Evolutionary conservation across 2,888 invertebrate genomes (phyloP).

Genomic region (Conistra vaccinii): DNA sequence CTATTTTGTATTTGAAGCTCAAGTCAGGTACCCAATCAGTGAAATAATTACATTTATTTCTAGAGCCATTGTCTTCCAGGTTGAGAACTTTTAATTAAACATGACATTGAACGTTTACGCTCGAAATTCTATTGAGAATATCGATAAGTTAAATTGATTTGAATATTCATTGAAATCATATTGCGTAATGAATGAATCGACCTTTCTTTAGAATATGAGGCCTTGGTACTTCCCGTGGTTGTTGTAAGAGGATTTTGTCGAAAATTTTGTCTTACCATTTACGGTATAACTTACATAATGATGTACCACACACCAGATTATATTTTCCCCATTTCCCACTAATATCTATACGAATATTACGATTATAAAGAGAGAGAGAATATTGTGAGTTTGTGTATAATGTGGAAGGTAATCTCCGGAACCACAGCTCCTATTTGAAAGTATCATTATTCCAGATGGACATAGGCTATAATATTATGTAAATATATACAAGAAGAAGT

Average conservation of each 20-base stretch:
- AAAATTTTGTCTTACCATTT: neutral
- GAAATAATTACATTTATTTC: constrained; percentile 26
- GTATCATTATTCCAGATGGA: too few species aligned
- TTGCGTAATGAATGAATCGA: constrained; percentile 16
- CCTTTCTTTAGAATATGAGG: constrained; percentile 5
- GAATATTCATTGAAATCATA: constrained; percentile 38
- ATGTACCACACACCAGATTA: too few species aligned
- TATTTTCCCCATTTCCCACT: too few species aligned
- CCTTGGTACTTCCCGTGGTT: constrained; percentile 14
- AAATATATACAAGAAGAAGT: too few species aligned
- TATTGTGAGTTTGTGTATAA: too few species aligned
- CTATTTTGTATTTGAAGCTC: neutral
- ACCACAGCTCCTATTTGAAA: too few species aligned
- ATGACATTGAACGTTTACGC: constrained; percentile 31
- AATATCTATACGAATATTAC: too few species aligned
- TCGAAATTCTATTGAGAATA: constrained; percentile 34
- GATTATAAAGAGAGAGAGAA: too few species aligned
- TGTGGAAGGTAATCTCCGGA: too few species aligned
- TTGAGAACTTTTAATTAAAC: constrained; percentile 36
- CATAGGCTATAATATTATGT: too few species aligned
- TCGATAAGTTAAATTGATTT: constrained; percentile 34
- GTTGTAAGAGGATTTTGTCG: neutral
- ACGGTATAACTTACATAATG: neutral
- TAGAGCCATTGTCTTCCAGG: constrained; percentile 11
- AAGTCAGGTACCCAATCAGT: constrained; percentile 16